Evolutionary conservation across 2,113 vertebrate species (phyloP), one percentile per base, ranked within the genome.

Genomic region (Pollachius pollachius): DNA sequence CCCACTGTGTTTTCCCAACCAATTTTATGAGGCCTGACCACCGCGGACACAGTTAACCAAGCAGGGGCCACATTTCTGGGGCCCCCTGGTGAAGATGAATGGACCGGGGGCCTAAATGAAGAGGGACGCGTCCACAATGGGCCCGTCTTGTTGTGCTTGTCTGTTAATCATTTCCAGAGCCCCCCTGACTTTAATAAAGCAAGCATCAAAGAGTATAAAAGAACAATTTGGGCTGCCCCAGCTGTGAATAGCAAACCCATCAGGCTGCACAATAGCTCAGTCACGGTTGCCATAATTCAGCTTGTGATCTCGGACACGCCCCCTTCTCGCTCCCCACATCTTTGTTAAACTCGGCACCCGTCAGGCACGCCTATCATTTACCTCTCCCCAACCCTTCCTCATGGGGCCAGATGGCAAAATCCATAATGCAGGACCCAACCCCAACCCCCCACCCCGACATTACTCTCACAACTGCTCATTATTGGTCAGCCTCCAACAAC

Each of bases 351-450:
- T 48, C 41, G 41, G 91, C 84, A 85, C 88, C 91, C 90, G 91
- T 95, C 94, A 94, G 92, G 63, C 90, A 80, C 8, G 41, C 41
- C 41, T 84, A 90, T 84, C 79, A 80, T 89, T 84, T 79, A 62
- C 81, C 76, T 76, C 62, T 69, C 76, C 72, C 69, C 65, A 12
- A 73, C 78, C 77, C 66, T 81, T 76, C 76, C 63, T 84, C 87
- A 76, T 69, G 77, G 41, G 41, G 91, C 94, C 97, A 99, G 96
- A 98, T 98, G 97, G 96, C 94, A 93, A 91, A 98, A 99, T 99
- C 95, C 95, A 98, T 98, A 99, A 98, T 96, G 94, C 92, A 94
- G 91, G 41, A 48, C 41, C 12, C 8, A 48, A 48, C 41, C 41
- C 41, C 89, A 73, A 90, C 92, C 92, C 81, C 77, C 74, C 65